Percentiles rank a stretch among this genome's conserved stretches.
phyloP scores from a whole-genome alignment of 2,888 invertebrate genomes.

The Callyntrura sp. region DNA sequence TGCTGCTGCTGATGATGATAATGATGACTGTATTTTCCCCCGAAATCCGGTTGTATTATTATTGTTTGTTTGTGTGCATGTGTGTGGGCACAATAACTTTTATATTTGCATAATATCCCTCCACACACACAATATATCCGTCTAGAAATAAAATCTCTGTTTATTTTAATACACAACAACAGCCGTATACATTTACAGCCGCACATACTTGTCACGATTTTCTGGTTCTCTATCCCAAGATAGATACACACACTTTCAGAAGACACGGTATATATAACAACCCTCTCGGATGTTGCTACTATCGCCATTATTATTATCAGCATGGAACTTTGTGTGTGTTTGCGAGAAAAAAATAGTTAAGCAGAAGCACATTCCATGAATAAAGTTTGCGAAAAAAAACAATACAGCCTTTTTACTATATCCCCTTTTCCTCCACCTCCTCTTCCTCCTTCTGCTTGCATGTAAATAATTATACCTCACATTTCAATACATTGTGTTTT shows the following conservation, averaged over 20 bases:
- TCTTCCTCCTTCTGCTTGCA: constrained; percentile 5
- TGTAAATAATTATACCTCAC: too few relatives aligned
- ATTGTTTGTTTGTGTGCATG: not conserved
- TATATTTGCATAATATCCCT: not conserved
- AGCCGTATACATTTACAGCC: not conserved
- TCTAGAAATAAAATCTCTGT: not conserved
- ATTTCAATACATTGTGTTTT: too few relatives aligned
- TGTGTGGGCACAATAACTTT: not conserved
- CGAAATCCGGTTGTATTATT: constrained; percentile 45
- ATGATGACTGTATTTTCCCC: constrained; percentile 1
- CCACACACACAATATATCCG: not conserved
- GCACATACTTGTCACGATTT: constrained; percentile 39
- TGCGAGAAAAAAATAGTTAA: not conserved
- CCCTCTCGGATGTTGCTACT: not conserved
- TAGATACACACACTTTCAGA: not conserved
- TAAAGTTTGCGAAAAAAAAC: not conserved
- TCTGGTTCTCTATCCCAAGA: not conserved
- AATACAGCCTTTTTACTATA: not conserved
- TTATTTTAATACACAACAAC: too few relatives aligned
- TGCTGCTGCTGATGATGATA: not conserved
- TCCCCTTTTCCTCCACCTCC: not conserved
- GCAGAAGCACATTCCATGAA: not conserved
- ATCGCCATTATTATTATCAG: not conserved
- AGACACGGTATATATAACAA: not conserved
- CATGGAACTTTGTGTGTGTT: too few relatives aligned